A percentile compares a stretch with the other conserved stretches of the same genome.
These are phyloP conservation scores for Sphyrna mokarran DNA, from an alignment of 2,113 vertebrate genomes.

Conservation along the genomic window DNA sequence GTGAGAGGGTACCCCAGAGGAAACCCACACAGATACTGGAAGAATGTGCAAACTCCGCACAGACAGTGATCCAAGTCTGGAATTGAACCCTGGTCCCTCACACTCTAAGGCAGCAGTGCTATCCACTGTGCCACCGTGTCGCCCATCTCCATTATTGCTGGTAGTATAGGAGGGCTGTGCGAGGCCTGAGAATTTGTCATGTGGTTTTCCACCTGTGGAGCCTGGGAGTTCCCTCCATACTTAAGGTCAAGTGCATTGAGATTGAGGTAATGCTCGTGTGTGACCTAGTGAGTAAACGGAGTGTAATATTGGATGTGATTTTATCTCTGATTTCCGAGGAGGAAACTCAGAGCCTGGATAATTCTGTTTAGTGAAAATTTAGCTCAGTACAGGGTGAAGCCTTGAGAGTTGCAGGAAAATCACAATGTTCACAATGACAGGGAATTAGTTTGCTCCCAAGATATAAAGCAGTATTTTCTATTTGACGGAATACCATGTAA, in stretches of 20 bases:
- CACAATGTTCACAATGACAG: neutral
- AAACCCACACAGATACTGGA: too few species aligned
- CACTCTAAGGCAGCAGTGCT: too few species aligned
- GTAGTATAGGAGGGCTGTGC: too few species aligned
- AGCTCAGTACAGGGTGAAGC: neutral
- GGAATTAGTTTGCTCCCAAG: neutral
- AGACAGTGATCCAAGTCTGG: too few species aligned
- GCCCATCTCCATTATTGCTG: too few species aligned
- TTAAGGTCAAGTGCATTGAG: neutral
- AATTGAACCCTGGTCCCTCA: too few species aligned
- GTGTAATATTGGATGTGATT: neutral
- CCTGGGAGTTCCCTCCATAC: neutral
- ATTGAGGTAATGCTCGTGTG: neutral
- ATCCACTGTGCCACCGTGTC: too few species aligned
- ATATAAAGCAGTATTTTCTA: neutral
- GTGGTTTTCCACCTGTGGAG: neutral
- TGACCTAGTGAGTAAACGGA: neutral
- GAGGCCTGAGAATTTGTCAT: too few species aligned
- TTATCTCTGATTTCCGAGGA: neutral
- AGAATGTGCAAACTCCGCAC: too few species aligned
- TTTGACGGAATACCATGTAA: neutral
- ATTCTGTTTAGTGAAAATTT: neutral
- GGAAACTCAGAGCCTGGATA: neutral
- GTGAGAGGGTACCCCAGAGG: too few species aligned
- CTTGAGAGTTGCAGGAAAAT: neutral